Base-by-base conservation (phyloP, 2,113 vertebrate genomes). In the Erythrolamprus reginae region DNA sequence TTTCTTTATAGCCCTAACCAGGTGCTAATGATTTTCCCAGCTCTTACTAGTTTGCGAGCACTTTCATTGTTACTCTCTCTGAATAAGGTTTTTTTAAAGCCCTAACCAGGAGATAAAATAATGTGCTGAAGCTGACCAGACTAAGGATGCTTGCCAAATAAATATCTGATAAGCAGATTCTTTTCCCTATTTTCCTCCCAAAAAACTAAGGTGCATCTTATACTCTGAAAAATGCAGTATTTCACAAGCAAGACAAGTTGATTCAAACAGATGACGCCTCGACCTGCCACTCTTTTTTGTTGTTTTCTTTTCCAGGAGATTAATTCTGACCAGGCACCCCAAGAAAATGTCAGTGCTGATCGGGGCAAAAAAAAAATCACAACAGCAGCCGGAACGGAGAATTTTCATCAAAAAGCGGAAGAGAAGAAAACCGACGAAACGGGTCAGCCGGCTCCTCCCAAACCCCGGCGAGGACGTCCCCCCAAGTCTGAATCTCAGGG, bases 381-480 rank as follows among this genome's bases (percentile, higher is more conserved):
- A 84, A 51, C 97, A n/a, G 97, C 97, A 21, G 96, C 97, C 77
- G 98, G 98, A 93, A 93, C 97, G 0, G 98, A 98, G 92, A 98
- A 98, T 93, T 98, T 98, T 91, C 97, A 97, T 61, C 96, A 98
- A 87, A 96, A 98, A 82, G 2, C 97, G 0, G 99, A 99, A 94
- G 96, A 98, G 89, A 96, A 97, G 0, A 95, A 90, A 7, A 92
- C 88, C 33, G 97, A 97, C 86, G 97, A 98, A 92, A 96, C 96
- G 1, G 96, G 97, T 4, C 94, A 96, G 13, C 95, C 97, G 0
- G 95, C 97, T 0, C 95, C 96, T 58, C 97, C 96, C 89, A 98
- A 98, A 96, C 97, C 98, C 77, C 97, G 98, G 85, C 97, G 98
- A 93, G 98, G 98, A 87, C 97, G 98, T 90, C 97, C 98, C 89